These are phyloP conservation scores for Serilophus lunatus DNA, from an alignment of 2,113 vertebrate genomes.

Conservation along the genomic window DNA sequence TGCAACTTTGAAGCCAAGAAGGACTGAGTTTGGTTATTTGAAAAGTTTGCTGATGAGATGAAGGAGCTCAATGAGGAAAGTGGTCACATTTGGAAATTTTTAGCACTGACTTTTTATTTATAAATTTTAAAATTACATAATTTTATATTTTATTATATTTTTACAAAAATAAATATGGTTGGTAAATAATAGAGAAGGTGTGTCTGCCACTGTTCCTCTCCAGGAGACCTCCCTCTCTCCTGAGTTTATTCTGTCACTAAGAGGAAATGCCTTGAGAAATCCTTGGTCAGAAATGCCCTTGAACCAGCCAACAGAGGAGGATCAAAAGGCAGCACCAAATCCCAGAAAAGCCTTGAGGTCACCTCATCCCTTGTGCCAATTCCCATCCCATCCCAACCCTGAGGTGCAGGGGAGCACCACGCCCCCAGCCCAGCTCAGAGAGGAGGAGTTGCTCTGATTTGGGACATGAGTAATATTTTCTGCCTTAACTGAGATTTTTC, in stretches of 20 bases:
- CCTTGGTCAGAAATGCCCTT: fast-evolving
- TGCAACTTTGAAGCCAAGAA: neutral
- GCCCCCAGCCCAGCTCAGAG: neutral
- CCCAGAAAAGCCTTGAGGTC: neutral
- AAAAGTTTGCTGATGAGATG: neutral
- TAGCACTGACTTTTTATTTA: fast-evolving
- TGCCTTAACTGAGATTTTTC: neutral
- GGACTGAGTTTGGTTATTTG: neutral
- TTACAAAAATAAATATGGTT: neutral
- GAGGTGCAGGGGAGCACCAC: neutral
- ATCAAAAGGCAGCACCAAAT: neutral
- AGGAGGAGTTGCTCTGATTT: fast-evolving
- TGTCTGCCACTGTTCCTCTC: neutral
- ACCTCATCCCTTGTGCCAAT: neutral
- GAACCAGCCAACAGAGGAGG: neutral
- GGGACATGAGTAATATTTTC: neutral
- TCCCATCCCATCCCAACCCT: neutral
- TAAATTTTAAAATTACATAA: fast-evolving
- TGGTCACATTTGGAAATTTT: neutral
- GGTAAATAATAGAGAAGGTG: neutral
- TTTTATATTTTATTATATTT: neutral
- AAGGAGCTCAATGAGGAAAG: neutral
- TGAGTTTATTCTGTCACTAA: neutral
- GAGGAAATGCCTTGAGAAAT: neutral
- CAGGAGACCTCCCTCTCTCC: neutral